Evolutionary conservation across 2,888 invertebrate genomes (phyloP), one percentile per base, ranked within the genome.

Genomic region (Charanyca ferruginea): DNA sequence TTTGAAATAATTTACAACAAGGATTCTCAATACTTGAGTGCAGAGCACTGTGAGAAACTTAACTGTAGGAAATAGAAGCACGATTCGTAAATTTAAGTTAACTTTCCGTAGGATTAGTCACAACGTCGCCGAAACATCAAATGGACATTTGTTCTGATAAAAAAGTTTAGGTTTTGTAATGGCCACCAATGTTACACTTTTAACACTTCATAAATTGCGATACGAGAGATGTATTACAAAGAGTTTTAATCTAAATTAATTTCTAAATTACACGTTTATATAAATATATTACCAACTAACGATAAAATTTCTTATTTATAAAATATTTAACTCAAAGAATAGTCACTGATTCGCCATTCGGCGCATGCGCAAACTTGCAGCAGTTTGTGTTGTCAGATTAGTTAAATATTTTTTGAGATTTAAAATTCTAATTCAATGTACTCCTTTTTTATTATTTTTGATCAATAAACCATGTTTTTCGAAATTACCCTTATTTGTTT

Each of bases 51-150:
- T 81, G 73, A 77, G 83, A 85, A 89, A 86, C 83, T 81, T 85
- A 86, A 90, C 20, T 72, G 65, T 54, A 83, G 76, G 73, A 73
- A 86, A 84, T 84, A 89, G 86, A 85, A 89, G 85, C 87, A 91
- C 88, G 85, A 86, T 85, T 90, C 81, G 84, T 85, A 86, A 91
- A 90, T 91, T 91, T 89, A 82, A 88, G 88, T 87, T 86, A 88
- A 85, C 84, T 90, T 91, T 88, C 82, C 81, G 82, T 86, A 89
- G 86, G 90, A 95, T 94, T 93, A 94, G 94, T 93, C 94, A 94
- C 94, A 94, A 94, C 94, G 94, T 95, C 95, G 95, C 95, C 95
- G 94, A 95, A 95, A 95, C 95, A 95, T 95, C 95, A 94, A 94
- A 92, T 94, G 93, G 95, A 95, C 94, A 94, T 94, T 95, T 92